Evolutionary conservation across 1,140 invertebrate genomes (phyloP).

Genomic region (Heliconius congener): DNA sequence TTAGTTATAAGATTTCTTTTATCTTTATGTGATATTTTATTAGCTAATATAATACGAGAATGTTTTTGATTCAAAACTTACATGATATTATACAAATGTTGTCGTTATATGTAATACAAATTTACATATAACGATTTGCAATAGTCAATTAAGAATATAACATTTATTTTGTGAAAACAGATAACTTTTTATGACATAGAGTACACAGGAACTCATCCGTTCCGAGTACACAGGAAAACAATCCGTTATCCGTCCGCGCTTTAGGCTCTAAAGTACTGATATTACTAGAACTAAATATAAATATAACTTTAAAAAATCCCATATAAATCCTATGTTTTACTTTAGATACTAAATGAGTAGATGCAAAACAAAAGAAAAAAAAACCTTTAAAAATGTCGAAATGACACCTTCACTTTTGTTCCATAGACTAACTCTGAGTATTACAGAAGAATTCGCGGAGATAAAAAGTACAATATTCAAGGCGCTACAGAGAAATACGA

Average conservation of each 20-base stretch:
- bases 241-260: not conserved
- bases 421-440: not conserved
- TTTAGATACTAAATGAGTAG: not conserved
- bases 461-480: constrained; percentile 6
- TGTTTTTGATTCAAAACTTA: not conserved
- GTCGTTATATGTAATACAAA: not conserved
- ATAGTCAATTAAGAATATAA: no score
- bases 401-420: constrained; percentile 10
- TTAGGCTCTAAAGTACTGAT: not conserved
- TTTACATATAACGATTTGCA: no score
- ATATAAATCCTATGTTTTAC: not conserved
- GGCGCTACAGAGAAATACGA: constrained; percentile 12
- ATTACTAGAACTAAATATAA: no score
- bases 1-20: not conserved
- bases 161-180: no score
- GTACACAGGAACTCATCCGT: no score
- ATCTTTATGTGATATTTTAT: constrained; percentile 7
- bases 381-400: not conserved
- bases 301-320: not conserved
- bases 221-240: no score
- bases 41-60: constrained; percentile 3
- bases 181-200: not conserved
- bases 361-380: not conserved
- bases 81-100: not conserved
- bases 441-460: not conserved